phyloP scores from a whole-genome alignment of 2,113 vertebrate species.

The Phoenicopterus ruber region DNA sequence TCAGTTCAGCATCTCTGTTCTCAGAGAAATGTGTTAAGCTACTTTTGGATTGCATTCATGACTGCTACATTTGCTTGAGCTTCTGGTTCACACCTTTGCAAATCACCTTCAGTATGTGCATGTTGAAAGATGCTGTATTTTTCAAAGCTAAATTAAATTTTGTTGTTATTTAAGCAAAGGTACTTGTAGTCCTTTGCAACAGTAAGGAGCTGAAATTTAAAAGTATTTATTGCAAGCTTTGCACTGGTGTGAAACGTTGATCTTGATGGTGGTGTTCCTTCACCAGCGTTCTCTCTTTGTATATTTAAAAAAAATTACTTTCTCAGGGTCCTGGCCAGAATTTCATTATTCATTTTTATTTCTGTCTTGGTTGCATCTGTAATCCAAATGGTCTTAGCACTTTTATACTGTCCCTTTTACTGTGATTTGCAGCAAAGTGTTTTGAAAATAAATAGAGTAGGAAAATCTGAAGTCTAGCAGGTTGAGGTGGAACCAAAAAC shows the following conservation, averaged over 20 bases:
- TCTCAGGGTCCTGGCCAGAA: background rate
- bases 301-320: background rate
- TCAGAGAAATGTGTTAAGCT: background rate
- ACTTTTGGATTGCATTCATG: background rate
- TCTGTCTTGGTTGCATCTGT: background rate
- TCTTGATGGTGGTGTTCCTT: background rate
- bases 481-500: background rate
- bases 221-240: background rate
- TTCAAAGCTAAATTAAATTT: background rate
- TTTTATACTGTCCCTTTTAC: background rate
- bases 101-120: background rate
- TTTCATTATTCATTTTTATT: background rate
- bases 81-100: conserved; percentile 12
- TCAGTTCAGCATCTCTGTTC: background rate
- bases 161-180: background rate
- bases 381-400: background rate
- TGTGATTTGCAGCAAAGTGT: background rate
- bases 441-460: background rate
- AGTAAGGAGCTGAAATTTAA: background rate
- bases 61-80: background rate
- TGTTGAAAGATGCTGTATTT: background rate
- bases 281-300: background rate
- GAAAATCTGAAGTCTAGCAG: background rate
- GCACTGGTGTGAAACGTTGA: background rate
- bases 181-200: background rate